These are phyloP conservation scores for Saccopteryx leptura DNA, from an alignment of 2,113 vertebrate genomes.

Conservation along the genomic window DNA sequence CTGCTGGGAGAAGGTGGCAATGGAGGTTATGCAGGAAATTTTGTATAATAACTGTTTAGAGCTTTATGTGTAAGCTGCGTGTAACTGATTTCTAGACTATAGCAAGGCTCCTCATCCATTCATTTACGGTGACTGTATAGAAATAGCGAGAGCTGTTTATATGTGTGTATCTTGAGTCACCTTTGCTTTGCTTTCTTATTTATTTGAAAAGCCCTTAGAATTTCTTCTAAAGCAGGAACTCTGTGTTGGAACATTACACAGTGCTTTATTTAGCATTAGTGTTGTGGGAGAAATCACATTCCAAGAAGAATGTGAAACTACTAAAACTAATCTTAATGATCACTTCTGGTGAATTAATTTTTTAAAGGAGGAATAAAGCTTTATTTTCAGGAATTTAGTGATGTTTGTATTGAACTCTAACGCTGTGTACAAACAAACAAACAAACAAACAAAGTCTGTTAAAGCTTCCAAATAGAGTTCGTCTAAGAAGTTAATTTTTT, in stretches of 20 bases:
- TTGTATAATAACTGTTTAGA: neutral
- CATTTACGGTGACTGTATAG: constrained; percentile 1
- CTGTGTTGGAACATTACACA: constrained; percentile 44
- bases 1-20: neutral
- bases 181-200: constrained; percentile 20
- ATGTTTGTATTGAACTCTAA: constrained; percentile 74
- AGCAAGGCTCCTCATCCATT: neutral
- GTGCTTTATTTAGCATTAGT: constrained; percentile 80
- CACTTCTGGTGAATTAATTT: constrained; percentile 84
- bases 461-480: constrained; percentile 33
- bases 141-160: neutral
- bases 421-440: constrained; percentile 69
- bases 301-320: constrained; percentile 68
- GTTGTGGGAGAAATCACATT: constrained; percentile 66
- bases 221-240: constrained; percentile 50
- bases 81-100: neutral
- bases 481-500: constrained; percentile 11
- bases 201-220: constrained; percentile 55
- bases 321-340: constrained; percentile 85
- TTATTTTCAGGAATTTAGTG: constrained; percentile 70
- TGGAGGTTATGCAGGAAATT: neutral
- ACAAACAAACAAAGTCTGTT: constrained; percentile 47
- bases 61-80: neutral
- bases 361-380: constrained; percentile 70
- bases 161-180: neutral